Evolutionary conservation across 2,888 invertebrate genomes (phyloP).

Genomic region (Pollenia labialis): DNA sequence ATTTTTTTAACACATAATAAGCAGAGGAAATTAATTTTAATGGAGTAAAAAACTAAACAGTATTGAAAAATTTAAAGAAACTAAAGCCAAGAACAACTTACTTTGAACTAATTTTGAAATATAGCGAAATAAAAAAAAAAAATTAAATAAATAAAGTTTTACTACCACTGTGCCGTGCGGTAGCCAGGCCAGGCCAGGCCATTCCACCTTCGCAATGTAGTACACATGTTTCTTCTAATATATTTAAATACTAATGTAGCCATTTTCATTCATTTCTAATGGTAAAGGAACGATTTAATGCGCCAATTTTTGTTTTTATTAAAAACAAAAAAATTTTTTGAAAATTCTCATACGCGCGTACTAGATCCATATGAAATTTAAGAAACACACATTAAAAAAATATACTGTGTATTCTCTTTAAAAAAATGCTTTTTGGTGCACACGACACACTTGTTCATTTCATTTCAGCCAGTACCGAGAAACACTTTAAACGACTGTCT

Average conservation of each 20-base stretch:
- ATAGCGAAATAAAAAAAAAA: background rate
- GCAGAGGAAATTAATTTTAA: background rate
- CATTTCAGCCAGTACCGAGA: conserved; percentile 36
- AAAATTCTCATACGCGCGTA: conserved; percentile 1
- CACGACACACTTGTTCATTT: conserved; percentile 68
- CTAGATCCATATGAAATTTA: conserved; percentile 27
- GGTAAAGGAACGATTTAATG: background rate
- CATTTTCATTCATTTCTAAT: conserved; percentile 14
- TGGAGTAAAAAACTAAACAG: background rate
- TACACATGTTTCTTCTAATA: conserved; percentile 29
- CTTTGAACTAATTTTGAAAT: background rate
- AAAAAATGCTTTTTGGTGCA: conserved; percentile 57
- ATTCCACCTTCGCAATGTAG: background rate
- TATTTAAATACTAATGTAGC: conserved; percentile 7
- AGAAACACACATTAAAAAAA: background rate
- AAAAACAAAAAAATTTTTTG: conserved; percentile 20
- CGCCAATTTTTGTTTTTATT: background rate
- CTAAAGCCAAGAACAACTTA: background rate
- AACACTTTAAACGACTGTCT: conserved; percentile 31
- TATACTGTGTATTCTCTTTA: conserved; percentile 33
- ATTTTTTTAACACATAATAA: background rate
- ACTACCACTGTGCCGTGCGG: background rate
- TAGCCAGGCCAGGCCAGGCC: background rate
- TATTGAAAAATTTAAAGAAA: background rate
- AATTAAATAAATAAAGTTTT: background rate